These are phyloP conservation scores for Caenorhabditis doughertyi DNA, from an alignment of 2,888 invertebrate genomes.

Conservation along the genomic window DNA sequence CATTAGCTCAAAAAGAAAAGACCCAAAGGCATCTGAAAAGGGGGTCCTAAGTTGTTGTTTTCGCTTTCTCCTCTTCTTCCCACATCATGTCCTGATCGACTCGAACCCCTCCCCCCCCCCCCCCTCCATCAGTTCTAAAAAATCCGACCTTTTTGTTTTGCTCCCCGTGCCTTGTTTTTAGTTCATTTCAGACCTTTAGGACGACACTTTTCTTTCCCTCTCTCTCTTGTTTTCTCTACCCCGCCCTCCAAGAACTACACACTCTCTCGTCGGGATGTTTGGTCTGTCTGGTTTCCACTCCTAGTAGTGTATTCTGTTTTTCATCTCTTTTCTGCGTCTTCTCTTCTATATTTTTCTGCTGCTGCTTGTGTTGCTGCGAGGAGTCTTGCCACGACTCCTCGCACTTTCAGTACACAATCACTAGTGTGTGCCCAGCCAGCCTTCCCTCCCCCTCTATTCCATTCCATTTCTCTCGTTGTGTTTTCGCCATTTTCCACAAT, in stretches of 20 bases:
- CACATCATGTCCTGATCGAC: constrained; percentile 23
- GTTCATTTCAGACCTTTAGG: constrained; percentile 44
- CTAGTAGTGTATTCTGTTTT: constrained; percentile 17
- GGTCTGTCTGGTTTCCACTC: constrained; percentile 58
- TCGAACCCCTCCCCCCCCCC: constrained; percentile 30
- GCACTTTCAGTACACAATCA: constrained; percentile 64
- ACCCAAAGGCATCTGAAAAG: too few relatives aligned
- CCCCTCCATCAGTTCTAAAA: too few relatives aligned
- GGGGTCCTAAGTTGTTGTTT: too few relatives aligned
- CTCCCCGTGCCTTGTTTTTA: constrained; percentile 60
- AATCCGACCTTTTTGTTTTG: constrained; percentile 62
- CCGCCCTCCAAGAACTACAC: constrained; percentile 26
- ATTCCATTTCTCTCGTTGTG: neutral
- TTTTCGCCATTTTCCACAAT: too few relatives aligned
- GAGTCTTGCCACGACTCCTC: constrained; percentile 4
- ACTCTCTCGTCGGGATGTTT: constrained; percentile 37
- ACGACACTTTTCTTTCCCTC: constrained; percentile 21
- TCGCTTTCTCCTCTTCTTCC: constrained; percentile 3
- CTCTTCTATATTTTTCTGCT: neutral
- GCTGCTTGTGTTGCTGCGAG: too few relatives aligned
- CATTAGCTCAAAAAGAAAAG: neutral
- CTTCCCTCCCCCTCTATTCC: neutral
- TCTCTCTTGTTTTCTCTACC: constrained; percentile 30
- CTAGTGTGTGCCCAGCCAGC: constrained; percentile 35
- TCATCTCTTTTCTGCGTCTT: constrained; percentile 8